phyloP scores from a whole-genome alignment of 2,888 invertebrate species.

The Eupithecia insigniata region DNA sequence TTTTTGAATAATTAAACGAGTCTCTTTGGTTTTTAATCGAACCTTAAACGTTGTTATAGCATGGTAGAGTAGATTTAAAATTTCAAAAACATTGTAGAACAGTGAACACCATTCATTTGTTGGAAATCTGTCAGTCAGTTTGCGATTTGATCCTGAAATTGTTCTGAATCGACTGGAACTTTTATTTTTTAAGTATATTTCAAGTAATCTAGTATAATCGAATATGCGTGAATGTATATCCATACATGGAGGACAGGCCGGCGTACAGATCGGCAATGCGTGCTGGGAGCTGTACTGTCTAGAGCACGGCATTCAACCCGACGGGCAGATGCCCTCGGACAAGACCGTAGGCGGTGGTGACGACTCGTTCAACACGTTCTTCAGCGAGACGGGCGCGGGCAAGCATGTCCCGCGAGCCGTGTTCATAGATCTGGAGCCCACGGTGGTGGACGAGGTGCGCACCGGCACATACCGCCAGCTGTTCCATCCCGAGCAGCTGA shows the following conservation, averaged over 20 bases:
- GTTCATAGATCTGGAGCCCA: constrained; percentile 97
- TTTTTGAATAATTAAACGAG: not conserved
- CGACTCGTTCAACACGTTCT: constrained; percentile 97
- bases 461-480: constrained; percentile 97
- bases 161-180: constrained; percentile 51
- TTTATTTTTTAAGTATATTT: constrained; percentile 66
- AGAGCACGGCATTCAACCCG: constrained; percentile 92
- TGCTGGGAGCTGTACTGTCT: constrained; percentile 94
- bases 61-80: not conserved
- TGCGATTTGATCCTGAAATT: constrained; percentile 41
- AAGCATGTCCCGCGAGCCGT: constrained; percentile 97
- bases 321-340: constrained; percentile 94
- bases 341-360: constrained; percentile 92
- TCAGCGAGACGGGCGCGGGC: constrained; percentile 96
- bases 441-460: constrained; percentile 96
- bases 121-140: constrained; percentile 45
- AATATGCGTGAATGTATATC: constrained; percentile 81
- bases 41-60: not conserved
- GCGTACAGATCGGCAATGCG: constrained; percentile 94
- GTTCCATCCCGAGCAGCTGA: constrained; percentile 98
- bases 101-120: constrained; percentile 42
- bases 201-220: constrained; percentile 43
- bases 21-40: not conserved
- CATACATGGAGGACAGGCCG: constrained; percentile 81
- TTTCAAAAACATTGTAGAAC: constrained; percentile 42